Evolutionary conservation across 2,888 invertebrate species (phyloP).

Genomic region (Drosophila glabriapex): DNA sequence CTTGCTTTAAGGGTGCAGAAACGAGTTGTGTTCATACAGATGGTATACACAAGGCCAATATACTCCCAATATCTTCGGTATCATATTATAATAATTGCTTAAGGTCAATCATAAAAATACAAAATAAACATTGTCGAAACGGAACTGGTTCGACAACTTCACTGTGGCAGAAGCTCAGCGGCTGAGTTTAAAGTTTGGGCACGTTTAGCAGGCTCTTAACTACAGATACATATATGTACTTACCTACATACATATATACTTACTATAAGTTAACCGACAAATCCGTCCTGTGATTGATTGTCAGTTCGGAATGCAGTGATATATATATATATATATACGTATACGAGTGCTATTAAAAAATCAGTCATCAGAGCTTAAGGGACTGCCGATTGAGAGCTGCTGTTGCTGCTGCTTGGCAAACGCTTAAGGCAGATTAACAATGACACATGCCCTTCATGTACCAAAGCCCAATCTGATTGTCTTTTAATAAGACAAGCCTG

Average conservation of each 20-base stretch:
- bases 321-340: neutral
- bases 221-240: neutral
- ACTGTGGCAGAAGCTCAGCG: neutral
- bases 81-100: neutral
- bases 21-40: neutral
- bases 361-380: conserved; percentile 40
- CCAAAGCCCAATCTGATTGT: conserved; percentile 52
- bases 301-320: conserved; percentile 18
- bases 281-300: conserved; percentile 26
- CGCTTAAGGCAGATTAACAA: conserved; percentile 46
- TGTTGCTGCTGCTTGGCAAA: conserved; percentile 15
- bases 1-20: neutral
- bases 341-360: conserved; percentile 35
- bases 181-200: neutral
- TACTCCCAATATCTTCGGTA: neutral
- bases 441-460: conserved; percentile 50
- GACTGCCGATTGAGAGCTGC: conserved; percentile 31
- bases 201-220: neutral
- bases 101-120: neutral
- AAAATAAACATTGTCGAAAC: neutral
- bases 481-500: conserved; percentile 61
- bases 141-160: neutral
- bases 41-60: neutral
- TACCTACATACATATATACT: conserved; percentile 7
- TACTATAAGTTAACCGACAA: conserved; percentile 4